Evolutionary conservation across 37 sponge, comb jelly and placozoan species (phyloP), one percentile per base, ranked within the genome.

Genomic region (Agelas oroides): DNA sequence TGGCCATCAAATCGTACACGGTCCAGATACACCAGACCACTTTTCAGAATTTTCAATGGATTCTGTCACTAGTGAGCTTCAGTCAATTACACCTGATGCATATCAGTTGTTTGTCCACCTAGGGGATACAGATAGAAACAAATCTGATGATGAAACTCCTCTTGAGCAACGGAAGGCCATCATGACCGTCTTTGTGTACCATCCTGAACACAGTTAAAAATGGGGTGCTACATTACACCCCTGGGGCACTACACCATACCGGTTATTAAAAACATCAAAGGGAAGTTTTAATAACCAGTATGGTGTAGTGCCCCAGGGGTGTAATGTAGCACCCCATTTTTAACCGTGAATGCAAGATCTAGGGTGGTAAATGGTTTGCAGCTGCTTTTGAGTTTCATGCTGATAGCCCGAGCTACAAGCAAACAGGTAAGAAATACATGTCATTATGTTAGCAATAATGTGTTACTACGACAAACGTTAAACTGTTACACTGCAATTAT

Each of bases 351-450:
- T 28, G 24, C 12, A 62, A 62, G 64, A 62, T 62, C 64, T 5
- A 2, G 28, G 27, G 2, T 28, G 28, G 70, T 13, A 35, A 31
- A 36, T 3, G 70, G 70, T 20, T 36, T 69, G 37, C 70, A 69
- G 3, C 37, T 69, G 2, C 70, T 69, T 35, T 30, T 69, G n/a
- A 33, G 30, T 34, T 33, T 69, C 28, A 69, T 69, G 70, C 70
- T 69, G 3, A 69, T 69, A 30, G 70, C 34, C 35, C n/a, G 34
- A 32, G 33, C 70, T 21, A 35, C 70, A 20, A 69, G 35, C 35
- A 31, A 12, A 21, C 70, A 69, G 35, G 70, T 69, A 69, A 14
- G 70, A 15, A 11, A 62, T n/a, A n/a, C 19, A 57, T 20, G 16
- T 20, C 13, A 19, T 65, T 65, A n/a, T 15, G 58, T 56, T 15